Conservation (phyloP, 1,140 invertebrate genomes). For the Drosophila santomea region DNA sequence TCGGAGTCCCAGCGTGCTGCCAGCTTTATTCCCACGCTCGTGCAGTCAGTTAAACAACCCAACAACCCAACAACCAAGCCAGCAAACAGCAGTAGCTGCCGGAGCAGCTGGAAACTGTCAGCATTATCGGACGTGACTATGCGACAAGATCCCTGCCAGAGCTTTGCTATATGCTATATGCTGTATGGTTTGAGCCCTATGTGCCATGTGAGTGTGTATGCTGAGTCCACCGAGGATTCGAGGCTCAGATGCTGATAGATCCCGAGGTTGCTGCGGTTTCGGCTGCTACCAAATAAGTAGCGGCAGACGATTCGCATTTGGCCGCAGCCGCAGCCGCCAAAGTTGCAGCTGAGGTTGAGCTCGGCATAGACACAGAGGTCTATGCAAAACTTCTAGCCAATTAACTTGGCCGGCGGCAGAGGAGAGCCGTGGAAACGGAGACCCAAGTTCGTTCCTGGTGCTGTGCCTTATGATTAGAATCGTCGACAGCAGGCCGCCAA, state of each 20-base stretch:
- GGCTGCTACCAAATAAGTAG: conserved; percentile 65
- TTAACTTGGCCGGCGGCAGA: conserved; percentile 64
- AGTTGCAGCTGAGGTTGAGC: conserved; percentile 14
- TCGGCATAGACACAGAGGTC: conserved; percentile 6
- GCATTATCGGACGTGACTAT: conserved; percentile 72
- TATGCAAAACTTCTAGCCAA: conserved; percentile 82
- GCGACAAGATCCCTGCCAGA: conserved; percentile 77
- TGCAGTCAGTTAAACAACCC: not conserved
- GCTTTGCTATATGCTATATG: not conserved
- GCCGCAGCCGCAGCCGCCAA: conserved; percentile 47
- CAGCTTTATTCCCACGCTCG: conserved; percentile 40
- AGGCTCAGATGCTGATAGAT: conserved; percentile 63
- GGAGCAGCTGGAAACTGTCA: conserved; percentile 70
- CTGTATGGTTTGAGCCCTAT: conserved; percentile 11
- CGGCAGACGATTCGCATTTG: conserved; percentile 52
- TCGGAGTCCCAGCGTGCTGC: conserved; percentile 23
- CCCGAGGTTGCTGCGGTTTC: conserved; percentile 19
- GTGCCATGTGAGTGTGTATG: conserved; percentile 58
- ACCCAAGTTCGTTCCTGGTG: conserved; percentile 34
- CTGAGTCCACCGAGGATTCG: conserved; percentile 50
- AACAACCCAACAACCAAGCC: conserved; percentile 32
- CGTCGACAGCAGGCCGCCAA: conserved; percentile 71
- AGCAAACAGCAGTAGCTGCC: conserved; percentile 58
- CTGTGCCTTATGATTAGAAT: conserved; percentile 82
- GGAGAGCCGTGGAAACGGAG: conserved; percentile 10